A percentile compares a stretch with the other conserved stretches of the same genome.
Evolutionary conservation across 2,888 invertebrate species (phyloP).

Genomic region (Stratiomys singularior): DNA sequence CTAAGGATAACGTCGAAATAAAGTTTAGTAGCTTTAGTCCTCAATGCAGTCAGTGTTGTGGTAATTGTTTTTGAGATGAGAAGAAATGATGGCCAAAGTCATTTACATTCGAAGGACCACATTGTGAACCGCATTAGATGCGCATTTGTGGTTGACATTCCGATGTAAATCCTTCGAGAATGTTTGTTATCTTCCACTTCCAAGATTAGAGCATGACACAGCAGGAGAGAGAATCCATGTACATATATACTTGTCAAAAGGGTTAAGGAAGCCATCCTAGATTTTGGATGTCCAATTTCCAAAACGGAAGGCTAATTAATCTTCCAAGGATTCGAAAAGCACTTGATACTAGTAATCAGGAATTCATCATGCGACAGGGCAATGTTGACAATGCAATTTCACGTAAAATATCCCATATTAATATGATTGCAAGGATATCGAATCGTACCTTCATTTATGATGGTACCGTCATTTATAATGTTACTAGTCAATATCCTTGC

Average conservation of each 20-base stretch:
- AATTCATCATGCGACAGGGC: too few relatives aligned
- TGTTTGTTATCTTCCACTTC: too few relatives aligned
- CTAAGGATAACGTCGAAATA: neutral
- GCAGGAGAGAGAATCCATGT: neutral
- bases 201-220: neutral
- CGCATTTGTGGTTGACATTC: slow-evolving; percentile 31
- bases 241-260: slow-evolving; percentile 10
- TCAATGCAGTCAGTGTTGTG: slow-evolving; percentile 5
- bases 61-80: slow-evolving; percentile 25
- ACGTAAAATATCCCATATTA: too few relatives aligned
- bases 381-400: too few relatives aligned
- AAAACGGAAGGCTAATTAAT: slow-evolving; percentile 19
- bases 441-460: too few relatives aligned
- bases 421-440: too few relatives aligned
- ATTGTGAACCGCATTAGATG: slow-evolving; percentile 33
- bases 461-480: too few relatives aligned
- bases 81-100: slow-evolving; percentile 33
- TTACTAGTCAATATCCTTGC: too few relatives aligned
- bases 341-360: too few relatives aligned
- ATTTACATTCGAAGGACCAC: slow-evolving; percentile 30
- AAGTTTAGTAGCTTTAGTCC: neutral
- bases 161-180: slow-evolving; percentile 1
- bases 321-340: neutral
- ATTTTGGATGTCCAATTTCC: neutral
- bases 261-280: neutral